These are phyloP conservation scores for Conchocele bisecta DNA, from an alignment of 2,888 invertebrate species.

Conservation along the genomic window DNA sequence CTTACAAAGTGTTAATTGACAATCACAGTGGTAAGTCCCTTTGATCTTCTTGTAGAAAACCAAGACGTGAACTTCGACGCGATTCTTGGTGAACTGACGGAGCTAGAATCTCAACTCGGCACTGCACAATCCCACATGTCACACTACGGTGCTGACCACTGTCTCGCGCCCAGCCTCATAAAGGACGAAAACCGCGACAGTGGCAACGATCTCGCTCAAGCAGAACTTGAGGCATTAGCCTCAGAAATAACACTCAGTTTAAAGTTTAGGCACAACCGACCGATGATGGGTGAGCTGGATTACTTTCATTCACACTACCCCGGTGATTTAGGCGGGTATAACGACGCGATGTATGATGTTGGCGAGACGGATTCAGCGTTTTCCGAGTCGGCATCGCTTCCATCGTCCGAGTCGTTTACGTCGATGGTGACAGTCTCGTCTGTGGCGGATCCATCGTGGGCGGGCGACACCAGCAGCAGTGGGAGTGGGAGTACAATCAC, in stretches of 20 bases:
- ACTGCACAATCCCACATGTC: conserved; percentile 83
- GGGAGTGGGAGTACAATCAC: conserved; percentile 66
- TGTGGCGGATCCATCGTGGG: conserved; percentile 72
- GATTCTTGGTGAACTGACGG: conserved; percentile 96
- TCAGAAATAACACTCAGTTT: conserved; percentile 75
- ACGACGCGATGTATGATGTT: conserved; percentile 86
- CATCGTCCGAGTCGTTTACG: conserved; percentile 96
- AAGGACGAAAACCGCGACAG: conserved; percentile 65
- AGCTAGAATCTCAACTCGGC: conserved; percentile 88
- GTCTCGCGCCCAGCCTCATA: conserved; percentile 83
- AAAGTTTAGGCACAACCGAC: conserved; percentile 63
- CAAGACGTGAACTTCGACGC: conserved; percentile 98
- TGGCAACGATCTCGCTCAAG: conserved; percentile 70
- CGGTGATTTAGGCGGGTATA: conserved; percentile 63
- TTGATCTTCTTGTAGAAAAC: conserved; percentile 89
- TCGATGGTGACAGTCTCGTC: conserved; percentile 84
- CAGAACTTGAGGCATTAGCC: conserved; percentile 75
- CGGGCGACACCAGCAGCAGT: conserved; percentile 69
- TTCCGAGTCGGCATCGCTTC: conserved; percentile 97
- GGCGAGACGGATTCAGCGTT: conserved; percentile 99
- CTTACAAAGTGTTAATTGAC: too few species aligned
- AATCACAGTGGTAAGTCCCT: too few species aligned
- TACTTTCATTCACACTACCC: conserved; percentile 63
- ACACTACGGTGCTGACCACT: conserved; percentile 25
- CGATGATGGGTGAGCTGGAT: conserved; percentile 60